A percentile compares a stretch with the other conserved stretches of the same genome.
Evolutionary conservation across 2,113 vertebrate genomes (phyloP).

Genomic region (Python bivittatus): DNA sequence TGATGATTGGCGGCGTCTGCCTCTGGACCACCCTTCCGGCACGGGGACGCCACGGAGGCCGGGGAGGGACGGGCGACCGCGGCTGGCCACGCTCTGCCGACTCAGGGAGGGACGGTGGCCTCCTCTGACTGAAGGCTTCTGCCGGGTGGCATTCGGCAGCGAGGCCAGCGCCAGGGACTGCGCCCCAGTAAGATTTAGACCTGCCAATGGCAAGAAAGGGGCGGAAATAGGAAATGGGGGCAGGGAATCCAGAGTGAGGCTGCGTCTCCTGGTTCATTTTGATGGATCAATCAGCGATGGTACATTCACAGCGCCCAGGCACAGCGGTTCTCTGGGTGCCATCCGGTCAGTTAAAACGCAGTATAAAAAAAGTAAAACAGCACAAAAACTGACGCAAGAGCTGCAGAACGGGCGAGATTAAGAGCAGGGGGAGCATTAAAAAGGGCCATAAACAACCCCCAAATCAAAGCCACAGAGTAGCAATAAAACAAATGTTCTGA

Average conservation of each 20-base stretch:
- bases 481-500: background rate
- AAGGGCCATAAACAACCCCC: background rate
- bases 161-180: background rate
- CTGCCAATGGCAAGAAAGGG: background rate
- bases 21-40: no score
- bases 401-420: background rate
- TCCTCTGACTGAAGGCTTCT: no score
- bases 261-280: background rate
- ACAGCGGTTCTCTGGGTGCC: background rate
- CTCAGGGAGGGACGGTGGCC: no score
- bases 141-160: background rate
- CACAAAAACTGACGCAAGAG: background rate
- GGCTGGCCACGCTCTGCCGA: no score
- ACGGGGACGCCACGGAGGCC: no score
- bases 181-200: background rate
- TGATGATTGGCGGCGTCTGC: no score
- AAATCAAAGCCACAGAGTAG: background rate
- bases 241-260: background rate
- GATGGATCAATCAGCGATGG: no score
- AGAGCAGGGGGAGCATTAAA: background rate
- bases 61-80: no score
- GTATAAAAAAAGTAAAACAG: background rate
- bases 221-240: background rate
- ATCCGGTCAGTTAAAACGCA: background rate
- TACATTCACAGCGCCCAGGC: background rate